Conservation (phyloP, 2,888 invertebrate genomes). For the Pollenia griseotomentosa region DNA sequence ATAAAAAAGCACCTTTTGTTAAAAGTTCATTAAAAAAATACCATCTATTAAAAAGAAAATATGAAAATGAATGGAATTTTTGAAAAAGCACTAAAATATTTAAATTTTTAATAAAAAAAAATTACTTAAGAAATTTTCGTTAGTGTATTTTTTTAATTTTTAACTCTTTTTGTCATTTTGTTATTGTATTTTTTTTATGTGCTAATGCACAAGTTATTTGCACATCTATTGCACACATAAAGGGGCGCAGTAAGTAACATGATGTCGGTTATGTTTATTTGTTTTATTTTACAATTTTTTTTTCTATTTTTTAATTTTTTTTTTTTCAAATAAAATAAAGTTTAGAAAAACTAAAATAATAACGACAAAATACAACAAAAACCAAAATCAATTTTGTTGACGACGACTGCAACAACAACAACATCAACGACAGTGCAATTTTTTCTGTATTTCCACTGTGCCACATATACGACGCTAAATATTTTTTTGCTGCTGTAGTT, state of each 20-base stretch:
- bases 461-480: conserved; percentile 44
- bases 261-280: conserved; percentile 65
- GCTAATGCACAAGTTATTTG: conserved; percentile 65
- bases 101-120: no score
- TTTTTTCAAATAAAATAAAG: conserved; percentile 58
- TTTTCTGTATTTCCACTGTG: conserved; percentile 50
- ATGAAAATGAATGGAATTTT: background rate
- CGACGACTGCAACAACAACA: conserved; percentile 32
- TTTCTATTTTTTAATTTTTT: background rate
- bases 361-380: conserved; percentile 40
- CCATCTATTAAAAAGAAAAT: background rate
- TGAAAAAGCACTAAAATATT: background rate
- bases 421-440: conserved; percentile 12
- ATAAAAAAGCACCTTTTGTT: no score
- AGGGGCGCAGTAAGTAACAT: conserved; percentile 66
- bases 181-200: conserved; percentile 51
- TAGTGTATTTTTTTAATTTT: conserved; percentile 25
- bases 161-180: conserved; percentile 36
- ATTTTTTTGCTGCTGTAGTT: conserved; percentile 34
- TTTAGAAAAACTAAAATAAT: conserved; percentile 63
- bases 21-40: background rate
- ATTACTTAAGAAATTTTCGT: background rate
- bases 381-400: conserved; percentile 58
- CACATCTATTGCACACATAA: conserved; percentile 65
- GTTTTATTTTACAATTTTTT: background rate